A percentile compares a stretch with the other conserved stretches of the same genome.
Conservation (phyloP, 2,797 vertebrate genomes). For the Sebastes nivosus region DNA sequence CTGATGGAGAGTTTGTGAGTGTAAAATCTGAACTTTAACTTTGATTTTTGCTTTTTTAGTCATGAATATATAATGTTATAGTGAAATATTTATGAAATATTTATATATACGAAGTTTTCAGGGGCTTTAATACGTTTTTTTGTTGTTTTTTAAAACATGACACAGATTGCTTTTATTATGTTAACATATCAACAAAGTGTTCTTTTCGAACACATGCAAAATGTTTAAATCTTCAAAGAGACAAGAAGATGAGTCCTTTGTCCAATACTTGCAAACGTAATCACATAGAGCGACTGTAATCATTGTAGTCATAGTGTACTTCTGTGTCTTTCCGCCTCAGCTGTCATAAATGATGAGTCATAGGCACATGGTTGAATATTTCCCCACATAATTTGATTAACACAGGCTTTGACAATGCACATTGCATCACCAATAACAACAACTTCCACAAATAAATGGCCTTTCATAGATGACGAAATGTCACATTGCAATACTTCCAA, state of each 20-base stretch:
- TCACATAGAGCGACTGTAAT: conserved; percentile 4
- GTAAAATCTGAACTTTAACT: conserved; percentile 6
- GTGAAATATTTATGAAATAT: background rate
- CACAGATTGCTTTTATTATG: background rate
- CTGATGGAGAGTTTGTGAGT: background rate
- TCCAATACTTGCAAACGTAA: background rate
- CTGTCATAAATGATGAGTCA: background rate
- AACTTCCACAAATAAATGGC: background rate
- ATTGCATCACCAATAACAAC: background rate
- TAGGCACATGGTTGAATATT: background rate
- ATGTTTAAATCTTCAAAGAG: background rate
- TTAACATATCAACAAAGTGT: background rate
- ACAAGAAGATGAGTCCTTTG: conserved; percentile 1
- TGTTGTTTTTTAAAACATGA: background rate
- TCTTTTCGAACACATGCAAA: background rate
- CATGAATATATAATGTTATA: background rate
- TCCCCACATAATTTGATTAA: background rate
- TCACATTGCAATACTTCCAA: background rate
- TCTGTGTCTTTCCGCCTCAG: background rate
- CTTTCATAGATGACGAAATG: background rate
- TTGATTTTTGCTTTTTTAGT: conserved; percentile 9
- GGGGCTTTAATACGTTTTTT: background rate
- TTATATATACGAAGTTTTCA: background rate
- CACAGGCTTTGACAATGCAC: background rate
- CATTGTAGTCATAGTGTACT: background rate